phyloP scores from a whole-genome alignment of 2,888 invertebrate species.

The Trichopoda pennipes region DNA sequence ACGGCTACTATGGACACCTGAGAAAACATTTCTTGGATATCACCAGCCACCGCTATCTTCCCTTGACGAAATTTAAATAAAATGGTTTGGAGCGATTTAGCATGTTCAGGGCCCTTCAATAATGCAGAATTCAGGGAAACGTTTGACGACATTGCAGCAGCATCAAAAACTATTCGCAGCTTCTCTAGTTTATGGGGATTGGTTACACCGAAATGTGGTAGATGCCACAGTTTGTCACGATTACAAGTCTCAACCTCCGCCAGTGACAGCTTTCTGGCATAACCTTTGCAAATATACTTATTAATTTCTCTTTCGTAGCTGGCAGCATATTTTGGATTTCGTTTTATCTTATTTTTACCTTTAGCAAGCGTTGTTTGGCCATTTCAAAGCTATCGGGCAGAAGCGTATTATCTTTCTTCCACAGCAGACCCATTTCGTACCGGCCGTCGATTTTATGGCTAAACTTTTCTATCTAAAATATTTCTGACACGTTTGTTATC shows the following conservation, averaged over 20 bases:
- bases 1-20: conserved; percentile 68
- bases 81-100: conserved; percentile 71
- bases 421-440: conserved; percentile 63
- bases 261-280: conserved; percentile 40
- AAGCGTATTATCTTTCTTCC: conserved; percentile 43
- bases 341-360: conserved; percentile 54
- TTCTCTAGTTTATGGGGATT: conserved; percentile 71
- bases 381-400: conserved; percentile 61
- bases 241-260: not conserved
- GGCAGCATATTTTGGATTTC: conserved; percentile 45
- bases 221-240: conserved; percentile 39
- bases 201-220: conserved; percentile 53
- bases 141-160: conserved; percentile 71
- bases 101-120: conserved; percentile 72
- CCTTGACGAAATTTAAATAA: conserved; percentile 73
- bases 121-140: conserved; percentile 71
- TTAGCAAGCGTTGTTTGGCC: conserved; percentile 57
- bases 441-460: conserved; percentile 22
- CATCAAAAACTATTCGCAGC: conserved; percentile 73
- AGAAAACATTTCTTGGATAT: conserved; percentile 76
- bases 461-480: conserved; percentile 24
- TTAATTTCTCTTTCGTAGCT: conserved; percentile 55
- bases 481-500: conserved; percentile 8
- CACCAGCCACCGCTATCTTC: conserved; percentile 71
- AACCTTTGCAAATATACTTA: conserved; percentile 58